Percentiles rank a stretch among this genome's conserved stretches.
Conservation (phyloP, 2,797 vertebrate genomes). For the Choloepus didactylus region DNA sequence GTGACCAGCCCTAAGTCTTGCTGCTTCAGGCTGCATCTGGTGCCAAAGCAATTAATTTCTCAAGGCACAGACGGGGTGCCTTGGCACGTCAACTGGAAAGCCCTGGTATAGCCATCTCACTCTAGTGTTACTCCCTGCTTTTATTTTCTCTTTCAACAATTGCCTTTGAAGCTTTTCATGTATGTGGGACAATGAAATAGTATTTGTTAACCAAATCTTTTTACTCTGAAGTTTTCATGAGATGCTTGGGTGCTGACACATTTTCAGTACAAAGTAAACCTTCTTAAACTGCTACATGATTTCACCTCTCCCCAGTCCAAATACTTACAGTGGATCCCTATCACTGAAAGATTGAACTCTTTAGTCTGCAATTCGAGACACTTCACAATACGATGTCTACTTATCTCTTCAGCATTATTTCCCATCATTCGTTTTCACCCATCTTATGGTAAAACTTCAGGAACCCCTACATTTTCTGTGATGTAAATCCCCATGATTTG, state of each 20-base stretch:
- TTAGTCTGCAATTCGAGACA: background rate
- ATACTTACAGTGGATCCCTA: background rate
- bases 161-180: background rate
- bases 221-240: background rate
- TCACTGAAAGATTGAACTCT: background rate
- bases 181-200: background rate
- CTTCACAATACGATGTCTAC: background rate
- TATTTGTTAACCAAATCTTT: background rate
- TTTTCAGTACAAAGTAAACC: background rate
- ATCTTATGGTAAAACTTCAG: background rate
- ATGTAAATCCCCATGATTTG: background rate
- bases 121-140: background rate
- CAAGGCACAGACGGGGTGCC: background rate
- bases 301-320: background rate
- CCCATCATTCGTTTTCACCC: background rate
- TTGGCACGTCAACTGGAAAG: background rate
- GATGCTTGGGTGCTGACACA: background rate
- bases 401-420: background rate
- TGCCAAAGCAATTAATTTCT: background rate
- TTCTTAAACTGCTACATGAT: background rate
- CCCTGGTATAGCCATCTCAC: background rate
- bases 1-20: rapidly evolving
- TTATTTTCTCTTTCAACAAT: background rate
- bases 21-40: background rate
- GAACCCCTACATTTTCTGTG: background rate